Evolutionary conservation across 2,113 vertebrate genomes (phyloP).

Genomic region (Dasyprocta punctata): DNA sequence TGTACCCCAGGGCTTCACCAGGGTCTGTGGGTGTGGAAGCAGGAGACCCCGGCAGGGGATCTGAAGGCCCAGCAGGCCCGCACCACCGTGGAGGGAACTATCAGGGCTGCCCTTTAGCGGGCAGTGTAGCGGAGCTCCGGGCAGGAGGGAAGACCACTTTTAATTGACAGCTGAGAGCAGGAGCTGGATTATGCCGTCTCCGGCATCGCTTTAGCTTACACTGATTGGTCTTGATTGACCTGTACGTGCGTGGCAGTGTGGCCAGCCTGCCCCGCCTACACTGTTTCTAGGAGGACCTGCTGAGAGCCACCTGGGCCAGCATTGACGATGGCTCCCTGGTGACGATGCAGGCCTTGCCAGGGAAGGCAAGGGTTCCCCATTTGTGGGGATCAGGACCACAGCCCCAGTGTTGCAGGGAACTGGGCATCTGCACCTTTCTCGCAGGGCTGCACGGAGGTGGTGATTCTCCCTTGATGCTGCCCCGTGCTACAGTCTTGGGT

Average conservation of each 20-base stretch:
- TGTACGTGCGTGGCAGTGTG: constrained; percentile 59
- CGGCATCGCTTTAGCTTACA: constrained; percentile 74
- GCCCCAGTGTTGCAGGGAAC: background rate
- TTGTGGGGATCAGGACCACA: no score
- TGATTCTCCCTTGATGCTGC: background rate
- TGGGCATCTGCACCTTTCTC: background rate
- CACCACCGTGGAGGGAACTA: background rate
- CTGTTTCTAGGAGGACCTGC: no score
- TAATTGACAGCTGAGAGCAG: constrained; percentile 84
- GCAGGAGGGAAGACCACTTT: constrained; percentile 82
- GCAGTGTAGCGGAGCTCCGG: background rate
- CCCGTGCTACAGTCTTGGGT: no score
- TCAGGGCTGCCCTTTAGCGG: rapidly evolving
- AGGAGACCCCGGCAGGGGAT: background rate
- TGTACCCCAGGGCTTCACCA: background rate
- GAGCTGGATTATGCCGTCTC: constrained; percentile 80
- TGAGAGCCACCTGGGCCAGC: background rate
- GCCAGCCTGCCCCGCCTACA: background rate
- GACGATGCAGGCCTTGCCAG: rapidly evolving
- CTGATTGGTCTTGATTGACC: constrained; percentile 87
- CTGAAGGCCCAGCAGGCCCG: no score
- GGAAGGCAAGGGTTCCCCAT: background rate
- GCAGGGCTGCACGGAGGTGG: rapidly evolving
- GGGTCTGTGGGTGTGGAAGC: background rate
- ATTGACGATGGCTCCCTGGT: background rate